Conservation (phyloP, 2,797 vertebrate species). For the Karalla daura region DNA sequence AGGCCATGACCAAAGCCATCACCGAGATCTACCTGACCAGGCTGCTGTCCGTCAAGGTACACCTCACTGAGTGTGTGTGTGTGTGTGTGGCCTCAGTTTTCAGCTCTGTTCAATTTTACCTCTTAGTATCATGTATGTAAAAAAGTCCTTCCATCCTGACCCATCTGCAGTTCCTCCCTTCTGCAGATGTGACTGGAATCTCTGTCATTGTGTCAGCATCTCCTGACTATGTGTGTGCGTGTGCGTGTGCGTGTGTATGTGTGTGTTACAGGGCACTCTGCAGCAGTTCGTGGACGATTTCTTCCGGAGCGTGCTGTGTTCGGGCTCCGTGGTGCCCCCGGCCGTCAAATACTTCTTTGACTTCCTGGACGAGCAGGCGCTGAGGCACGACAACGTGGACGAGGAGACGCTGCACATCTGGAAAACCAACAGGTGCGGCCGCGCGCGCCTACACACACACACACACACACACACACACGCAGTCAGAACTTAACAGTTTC, state of each 20-base stretch:
- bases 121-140: no score
- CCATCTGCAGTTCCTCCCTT: no score
- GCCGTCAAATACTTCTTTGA: slow-evolving; percentile 99
- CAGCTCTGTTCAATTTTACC: no score
- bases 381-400: slow-evolving; percentile 93
- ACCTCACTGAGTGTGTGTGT: background rate
- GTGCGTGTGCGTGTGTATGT: background rate
- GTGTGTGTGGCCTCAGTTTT: no score
- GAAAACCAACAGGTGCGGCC: slow-evolving; percentile 97
- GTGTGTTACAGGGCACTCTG: slow-evolving; percentile 89
- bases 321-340: slow-evolving; percentile 88
- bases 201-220: background rate
- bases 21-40: slow-evolving; percentile 98
- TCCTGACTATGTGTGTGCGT: slow-evolving; percentile 19
- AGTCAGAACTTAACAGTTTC: no score
- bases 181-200: no score
- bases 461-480: no score
- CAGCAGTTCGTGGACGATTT: slow-evolving; percentile 99
- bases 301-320: slow-evolving; percentile 94
- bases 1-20: slow-evolving; percentile 98
- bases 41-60: slow-evolving; percentile 96
- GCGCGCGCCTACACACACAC: no score
- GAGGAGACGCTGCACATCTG: slow-evolving; percentile 99
- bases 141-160: no score
- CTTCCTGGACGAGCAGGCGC: slow-evolving; percentile 97